These are phyloP conservation scores for Crocidura indochinensis DNA, from an alignment of 2,797 vertebrate species.

Conservation along the genomic window DNA sequence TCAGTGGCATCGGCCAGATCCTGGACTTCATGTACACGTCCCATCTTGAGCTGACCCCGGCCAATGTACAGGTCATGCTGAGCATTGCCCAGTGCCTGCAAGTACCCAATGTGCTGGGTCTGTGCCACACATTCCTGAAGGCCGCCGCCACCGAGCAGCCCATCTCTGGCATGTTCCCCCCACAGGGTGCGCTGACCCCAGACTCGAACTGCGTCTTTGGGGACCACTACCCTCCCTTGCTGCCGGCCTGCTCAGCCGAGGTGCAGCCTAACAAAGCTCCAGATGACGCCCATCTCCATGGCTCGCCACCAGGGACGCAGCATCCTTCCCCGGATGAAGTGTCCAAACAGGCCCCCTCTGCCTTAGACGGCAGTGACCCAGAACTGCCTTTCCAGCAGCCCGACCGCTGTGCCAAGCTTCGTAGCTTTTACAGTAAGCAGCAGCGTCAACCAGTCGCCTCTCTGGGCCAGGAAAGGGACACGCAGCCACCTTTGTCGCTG, in stretches of 20 bases:
- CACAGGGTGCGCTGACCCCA: slow-evolving; percentile 89
- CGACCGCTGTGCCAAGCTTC: slow-evolving; percentile 94
- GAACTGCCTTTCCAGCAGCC: slow-evolving; percentile 92
- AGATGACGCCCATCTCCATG: slow-evolving; percentile 87
- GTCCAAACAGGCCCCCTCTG: slow-evolving; percentile 88
- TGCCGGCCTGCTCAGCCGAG: slow-evolving; percentile 90
- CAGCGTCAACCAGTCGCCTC: slow-evolving; percentile 93
- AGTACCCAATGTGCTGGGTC: slow-evolving; percentile 95
- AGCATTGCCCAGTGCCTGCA: slow-evolving; percentile 96
- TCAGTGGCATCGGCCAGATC: slow-evolving; percentile 97
- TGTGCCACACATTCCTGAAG: slow-evolving; percentile 96
- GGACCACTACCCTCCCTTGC: slow-evolving; percentile 88
- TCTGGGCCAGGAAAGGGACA: slow-evolving; percentile 85
- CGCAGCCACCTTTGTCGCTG: slow-evolving; percentile 90
- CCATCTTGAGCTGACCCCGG: slow-evolving; percentile 96
- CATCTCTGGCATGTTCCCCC: slow-evolving; percentile 86
- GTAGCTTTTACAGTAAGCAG: slow-evolving; percentile 97
- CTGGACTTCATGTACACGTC: slow-evolving; percentile 99
- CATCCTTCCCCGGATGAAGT: slow-evolving; percentile 78
- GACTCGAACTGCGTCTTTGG: slow-evolving; percentile 90
- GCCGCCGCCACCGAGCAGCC: slow-evolving; percentile 89
- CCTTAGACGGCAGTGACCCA: slow-evolving; percentile 83
- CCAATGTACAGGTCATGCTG: slow-evolving; percentile 95
- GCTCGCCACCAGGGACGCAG: slow-evolving; percentile 77
- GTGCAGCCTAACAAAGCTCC: slow-evolving; percentile 82